Evolutionary conservation across 2,888 invertebrate species (phyloP).

Genomic region (Eugnorisma glareosa): DNA sequence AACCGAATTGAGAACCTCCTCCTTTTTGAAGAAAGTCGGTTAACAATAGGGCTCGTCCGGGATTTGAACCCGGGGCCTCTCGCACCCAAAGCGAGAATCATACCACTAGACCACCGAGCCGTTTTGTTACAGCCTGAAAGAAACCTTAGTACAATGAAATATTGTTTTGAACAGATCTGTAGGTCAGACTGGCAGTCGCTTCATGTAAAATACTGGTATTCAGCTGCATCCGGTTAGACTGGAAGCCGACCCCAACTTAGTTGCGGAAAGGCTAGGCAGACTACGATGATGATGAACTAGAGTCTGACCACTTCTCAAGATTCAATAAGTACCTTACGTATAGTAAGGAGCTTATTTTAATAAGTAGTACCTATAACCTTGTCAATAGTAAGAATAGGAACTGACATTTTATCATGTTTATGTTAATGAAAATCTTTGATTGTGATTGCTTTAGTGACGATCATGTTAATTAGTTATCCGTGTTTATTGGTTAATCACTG

Average conservation of each 20-base stretch:
- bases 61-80: constrained; percentile 57
- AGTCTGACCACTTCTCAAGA: neutral
- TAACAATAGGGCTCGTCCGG: constrained; percentile 52
- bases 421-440: constrained; percentile 31
- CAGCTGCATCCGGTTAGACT: neutral
- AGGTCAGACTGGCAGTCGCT: neutral
- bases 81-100: constrained; percentile 60
- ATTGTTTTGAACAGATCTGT: neutral
- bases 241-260: neutral
- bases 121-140: constrained; percentile 21
- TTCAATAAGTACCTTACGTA: too few relatives aligned
- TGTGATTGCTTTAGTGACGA: constrained; percentile 39
- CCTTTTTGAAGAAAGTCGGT: too few relatives aligned
- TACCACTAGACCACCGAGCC: constrained; percentile 59
- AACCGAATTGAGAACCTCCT: too few relatives aligned
- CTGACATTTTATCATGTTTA: constrained; percentile 16
- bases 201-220: neutral
- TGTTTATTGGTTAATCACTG: constrained; percentile 16
- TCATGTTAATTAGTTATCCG: constrained; percentile 17
- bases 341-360: neutral
- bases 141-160: neutral
- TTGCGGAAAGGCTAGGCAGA: neutral
- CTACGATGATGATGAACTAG: neutral
- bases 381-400: neutral
- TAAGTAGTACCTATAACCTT: neutral